phyloP scores from a whole-genome alignment of 2,797 vertebrate species.

The Erethizon dorsatum region DNA sequence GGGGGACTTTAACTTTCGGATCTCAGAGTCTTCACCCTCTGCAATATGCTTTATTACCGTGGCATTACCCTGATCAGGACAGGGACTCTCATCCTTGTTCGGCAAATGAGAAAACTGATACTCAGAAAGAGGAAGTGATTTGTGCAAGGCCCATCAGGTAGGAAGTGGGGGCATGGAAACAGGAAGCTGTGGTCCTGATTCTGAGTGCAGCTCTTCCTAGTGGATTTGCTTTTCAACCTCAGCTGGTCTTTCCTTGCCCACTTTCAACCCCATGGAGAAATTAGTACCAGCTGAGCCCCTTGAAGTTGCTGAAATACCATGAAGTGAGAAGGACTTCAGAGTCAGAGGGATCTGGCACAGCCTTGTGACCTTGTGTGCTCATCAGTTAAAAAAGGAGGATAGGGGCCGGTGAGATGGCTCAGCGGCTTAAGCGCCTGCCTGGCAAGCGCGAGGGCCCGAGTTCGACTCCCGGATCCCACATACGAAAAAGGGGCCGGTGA shows the following conservation, averaged over 20 bases:
- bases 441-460: too few species aligned
- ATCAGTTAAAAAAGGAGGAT: too few species aligned
- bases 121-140: conserved; percentile 19
- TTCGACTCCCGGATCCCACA: too few species aligned
- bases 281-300: neutral
- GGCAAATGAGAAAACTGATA: neutral
- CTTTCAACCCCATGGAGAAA: neutral
- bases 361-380: conserved; percentile 55
- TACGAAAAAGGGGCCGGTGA: too few species aligned
- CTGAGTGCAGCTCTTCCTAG: neutral
- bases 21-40: conserved; percentile 31
- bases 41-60: neutral
- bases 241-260: neutral
- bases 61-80: neutral
- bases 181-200: neutral
- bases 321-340: neutral
- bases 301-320: neutral
- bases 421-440: too few species aligned
- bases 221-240: neutral
- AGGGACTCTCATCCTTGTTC: neutral
- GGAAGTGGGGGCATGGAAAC: neutral
- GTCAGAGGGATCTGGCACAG: conserved; percentile 10
- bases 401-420: too few species aligned
- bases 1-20: neutral
- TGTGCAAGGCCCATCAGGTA: neutral